These are phyloP conservation scores for Autographa pulchrina DNA, from an alignment of 2,888 invertebrate species.

Conservation along the genomic window DNA sequence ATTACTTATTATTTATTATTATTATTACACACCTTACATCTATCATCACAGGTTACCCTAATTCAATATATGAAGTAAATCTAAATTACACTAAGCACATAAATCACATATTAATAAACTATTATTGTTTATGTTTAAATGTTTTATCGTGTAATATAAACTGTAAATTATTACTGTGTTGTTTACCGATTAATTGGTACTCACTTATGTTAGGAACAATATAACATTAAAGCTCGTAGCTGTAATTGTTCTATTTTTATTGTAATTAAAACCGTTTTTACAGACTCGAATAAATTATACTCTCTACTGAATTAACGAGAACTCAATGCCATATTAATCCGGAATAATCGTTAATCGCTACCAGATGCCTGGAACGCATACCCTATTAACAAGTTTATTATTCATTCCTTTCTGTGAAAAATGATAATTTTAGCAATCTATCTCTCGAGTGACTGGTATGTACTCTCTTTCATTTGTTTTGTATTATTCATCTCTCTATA, in stretches of 20 bases:
- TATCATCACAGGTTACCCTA: no score
- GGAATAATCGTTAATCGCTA: slow-evolving; percentile 5
- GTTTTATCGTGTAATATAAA: no score
- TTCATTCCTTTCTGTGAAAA: neutral
- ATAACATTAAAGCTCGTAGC: neutral
- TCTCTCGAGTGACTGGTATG: neutral
- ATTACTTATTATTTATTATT: no score
- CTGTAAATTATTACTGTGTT: no score
- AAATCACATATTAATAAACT: no score
- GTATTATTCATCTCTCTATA: neutral
- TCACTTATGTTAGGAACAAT: neutral
- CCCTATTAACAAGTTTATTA: neutral
- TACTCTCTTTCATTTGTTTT: neutral
- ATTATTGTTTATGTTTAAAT: no score
- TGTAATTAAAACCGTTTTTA: neutral
- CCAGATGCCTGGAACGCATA: neutral
- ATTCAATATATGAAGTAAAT: no score
- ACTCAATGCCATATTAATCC: neutral
- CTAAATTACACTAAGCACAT: no score
- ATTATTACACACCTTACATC: no score
- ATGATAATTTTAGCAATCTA: neutral
- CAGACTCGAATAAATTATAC: neutral
- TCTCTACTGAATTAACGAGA: neutral
- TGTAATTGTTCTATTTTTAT: neutral
- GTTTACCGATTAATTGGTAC: no score